Percentiles rank a stretch among this genome's conserved stretches.
Conservation (phyloP, 2,113 vertebrate genomes). For the Pungitius pungitius region DNA sequence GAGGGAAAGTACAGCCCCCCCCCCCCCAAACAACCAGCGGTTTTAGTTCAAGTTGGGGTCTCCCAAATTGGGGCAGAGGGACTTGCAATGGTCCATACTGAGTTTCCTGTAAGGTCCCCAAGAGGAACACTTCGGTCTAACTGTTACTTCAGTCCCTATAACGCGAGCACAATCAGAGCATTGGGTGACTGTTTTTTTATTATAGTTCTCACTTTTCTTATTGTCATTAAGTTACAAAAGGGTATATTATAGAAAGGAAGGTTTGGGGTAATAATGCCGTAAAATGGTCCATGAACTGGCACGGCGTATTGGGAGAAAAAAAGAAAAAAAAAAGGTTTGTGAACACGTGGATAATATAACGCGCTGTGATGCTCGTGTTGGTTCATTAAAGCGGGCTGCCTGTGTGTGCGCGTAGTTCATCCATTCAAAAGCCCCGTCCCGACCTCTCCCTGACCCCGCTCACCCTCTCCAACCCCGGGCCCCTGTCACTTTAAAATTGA, state of each 20-base stretch:
- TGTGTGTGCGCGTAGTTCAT: constrained; percentile 53
- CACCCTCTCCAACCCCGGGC: constrained; percentile 83
- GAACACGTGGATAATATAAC: constrained; percentile 53
- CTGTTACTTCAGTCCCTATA: constrained; percentile 2
- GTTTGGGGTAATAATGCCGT: constrained; percentile 17
- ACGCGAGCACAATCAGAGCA: constrained; percentile 3
- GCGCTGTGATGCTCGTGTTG: constrained; percentile 44
- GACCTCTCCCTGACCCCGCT: constrained; percentile 90
- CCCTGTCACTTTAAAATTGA: constrained; percentile 91
- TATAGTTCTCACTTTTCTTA: background rate
- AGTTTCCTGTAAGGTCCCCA: constrained; percentile 34
- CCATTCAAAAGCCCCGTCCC: constrained; percentile 75
- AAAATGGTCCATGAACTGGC: constrained; percentile 23
- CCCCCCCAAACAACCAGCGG: background rate
- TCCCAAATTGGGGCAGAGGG: constrained; percentile 34
- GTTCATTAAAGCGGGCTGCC: constrained; percentile 72
- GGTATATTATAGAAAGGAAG: background rate
- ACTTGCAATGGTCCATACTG: constrained; percentile 16
- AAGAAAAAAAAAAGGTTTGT: constrained; percentile 24
- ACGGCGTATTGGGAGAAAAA: constrained; percentile 20
- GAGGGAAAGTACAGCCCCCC: background rate
- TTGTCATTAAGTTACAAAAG: background rate
- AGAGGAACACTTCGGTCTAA: constrained; percentile 20
- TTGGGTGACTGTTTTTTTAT: background rate
- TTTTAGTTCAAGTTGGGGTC: constrained; percentile 28